Evolutionary conservation across 2,113 vertebrate genomes (phyloP), one percentile per base, ranked within the genome.

Genomic region (Nerophis ophidion): DNA sequence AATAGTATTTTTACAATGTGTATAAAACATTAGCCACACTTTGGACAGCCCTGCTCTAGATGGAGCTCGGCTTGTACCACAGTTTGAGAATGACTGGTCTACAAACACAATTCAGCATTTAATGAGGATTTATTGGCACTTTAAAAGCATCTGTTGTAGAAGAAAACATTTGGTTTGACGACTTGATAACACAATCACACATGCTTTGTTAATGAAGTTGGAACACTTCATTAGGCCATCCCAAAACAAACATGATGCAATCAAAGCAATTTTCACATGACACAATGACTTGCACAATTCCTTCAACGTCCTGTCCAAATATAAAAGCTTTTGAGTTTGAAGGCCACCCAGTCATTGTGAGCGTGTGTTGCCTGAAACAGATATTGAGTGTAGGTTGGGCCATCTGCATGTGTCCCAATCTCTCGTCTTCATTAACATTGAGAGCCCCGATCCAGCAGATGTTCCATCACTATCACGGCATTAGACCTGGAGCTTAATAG

Each of bases 401-500:
- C 90, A 91, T 88, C 87, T 90, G 86, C 68, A 77, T 70, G 66
- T 70, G 66, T 79, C 79, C 73, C 76, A 80, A 84, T 85, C 79
- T 76, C 81, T 81, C 75, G 55, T 80, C 84, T 84, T 89, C 84
- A 90, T 90, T 88, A 76, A 56, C 78, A 71, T 34, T 75, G 87
- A 86, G 83, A 86, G 83, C 58, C 75, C 85, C 74, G 86, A 77
- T 76, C 82, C 76, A 88, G 78, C 90, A 91, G 90, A 90, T 90
- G 88, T 89, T 89, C 87, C 79, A 90, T 87, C 84, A 84, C 87
- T 88, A 86, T 90, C 88, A 89, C 87, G 81, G 89, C 81, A 89
- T 91, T 89, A 88, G 79, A 72, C 82, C 75, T 82, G 70, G 26
- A 88, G 87, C 88, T 88, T 79, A 87, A 83, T 80, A 88, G 89